phyloP scores from a whole-genome alignment of 2,888 invertebrate species.

The Coelogynopora nodosa region DNA sequence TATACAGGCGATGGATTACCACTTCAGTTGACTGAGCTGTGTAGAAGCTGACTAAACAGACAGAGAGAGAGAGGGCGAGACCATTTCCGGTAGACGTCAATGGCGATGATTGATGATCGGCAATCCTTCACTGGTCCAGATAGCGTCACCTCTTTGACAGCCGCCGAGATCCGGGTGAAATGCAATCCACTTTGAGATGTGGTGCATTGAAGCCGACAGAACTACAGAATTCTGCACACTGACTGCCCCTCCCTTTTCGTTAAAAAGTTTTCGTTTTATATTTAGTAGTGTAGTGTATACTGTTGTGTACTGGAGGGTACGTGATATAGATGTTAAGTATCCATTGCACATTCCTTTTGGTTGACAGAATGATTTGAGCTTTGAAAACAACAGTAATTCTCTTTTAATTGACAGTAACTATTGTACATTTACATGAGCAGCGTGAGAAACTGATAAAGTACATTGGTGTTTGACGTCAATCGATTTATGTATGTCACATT shows the following conservation, averaged over 20 bases:
- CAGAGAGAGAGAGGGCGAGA: background rate
- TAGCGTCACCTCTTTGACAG: conserved; percentile 21
- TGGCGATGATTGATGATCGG: conserved; percentile 12
- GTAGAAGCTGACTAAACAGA: too few species aligned
- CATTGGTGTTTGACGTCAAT: too few species aligned
- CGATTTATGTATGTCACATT: too few species aligned
- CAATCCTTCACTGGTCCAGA: background rate
- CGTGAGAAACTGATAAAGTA: too few species aligned
- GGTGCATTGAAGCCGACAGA: background rate
- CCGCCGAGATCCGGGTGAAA: background rate
- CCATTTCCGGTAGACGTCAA: conserved; percentile 10
- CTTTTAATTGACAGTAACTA: too few species aligned
- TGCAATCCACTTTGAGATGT: conserved; percentile 45
- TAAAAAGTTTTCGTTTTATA: background rate
- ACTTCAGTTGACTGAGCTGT: too few species aligned
- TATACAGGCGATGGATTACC: too few species aligned
- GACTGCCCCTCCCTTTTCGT: background rate
- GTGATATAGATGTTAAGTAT: too few species aligned
- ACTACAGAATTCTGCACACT: background rate
- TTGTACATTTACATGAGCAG: too few species aligned
- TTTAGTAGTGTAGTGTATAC: background rate
- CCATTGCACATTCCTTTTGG: too few species aligned
- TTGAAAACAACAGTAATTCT: too few species aligned
- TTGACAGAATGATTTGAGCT: too few species aligned
- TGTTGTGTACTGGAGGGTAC: background rate